These are phyloP conservation scores for Elymnias hypermnestra DNA, from an alignment of 1,140 invertebrate species.

Conservation along the genomic window DNA sequence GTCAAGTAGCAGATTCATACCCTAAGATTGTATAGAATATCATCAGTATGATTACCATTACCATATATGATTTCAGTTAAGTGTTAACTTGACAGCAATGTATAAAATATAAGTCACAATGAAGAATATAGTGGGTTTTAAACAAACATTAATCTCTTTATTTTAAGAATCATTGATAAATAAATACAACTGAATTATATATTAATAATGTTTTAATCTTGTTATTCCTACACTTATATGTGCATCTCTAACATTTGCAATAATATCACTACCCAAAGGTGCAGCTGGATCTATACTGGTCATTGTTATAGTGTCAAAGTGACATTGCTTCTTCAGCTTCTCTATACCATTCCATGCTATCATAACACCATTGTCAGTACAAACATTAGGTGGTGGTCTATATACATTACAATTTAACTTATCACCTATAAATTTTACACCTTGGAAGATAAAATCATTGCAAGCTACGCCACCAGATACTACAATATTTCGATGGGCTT, in stretches of 20 bases:
- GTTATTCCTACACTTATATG: slow-evolving; percentile 43
- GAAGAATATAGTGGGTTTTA: no score
- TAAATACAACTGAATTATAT: no score
- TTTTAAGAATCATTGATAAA: no score
- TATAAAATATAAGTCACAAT: no score
- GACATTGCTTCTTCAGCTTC: slow-evolving; percentile 67
- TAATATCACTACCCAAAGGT: slow-evolving; percentile 41
- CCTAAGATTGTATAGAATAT: no score
- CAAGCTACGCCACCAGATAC: slow-evolving; percentile 97
- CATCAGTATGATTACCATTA: no score
- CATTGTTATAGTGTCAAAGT: slow-evolving; percentile 22
- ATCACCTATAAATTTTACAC: slow-evolving; percentile 82
- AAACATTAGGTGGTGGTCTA: slow-evolving; percentile 90
- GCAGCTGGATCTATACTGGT: slow-evolving; percentile 42
- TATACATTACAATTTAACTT: slow-evolving; percentile 81
- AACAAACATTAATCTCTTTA: no score
- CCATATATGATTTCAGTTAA: no score
- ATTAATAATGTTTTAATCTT: slow-evolving; percentile 40
- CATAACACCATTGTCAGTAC: slow-evolving; percentile 99
- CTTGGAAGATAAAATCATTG: slow-evolving; percentile 88
- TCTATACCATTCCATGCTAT: slow-evolving; percentile 98
- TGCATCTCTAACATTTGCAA: slow-evolving; percentile 40
- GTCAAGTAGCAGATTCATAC: no score
- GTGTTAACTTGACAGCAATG: no score
- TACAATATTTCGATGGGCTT: slow-evolving; percentile 78